Conservation (phyloP, 2,888 invertebrate genomes). For the Drosophila rubida region DNA sequence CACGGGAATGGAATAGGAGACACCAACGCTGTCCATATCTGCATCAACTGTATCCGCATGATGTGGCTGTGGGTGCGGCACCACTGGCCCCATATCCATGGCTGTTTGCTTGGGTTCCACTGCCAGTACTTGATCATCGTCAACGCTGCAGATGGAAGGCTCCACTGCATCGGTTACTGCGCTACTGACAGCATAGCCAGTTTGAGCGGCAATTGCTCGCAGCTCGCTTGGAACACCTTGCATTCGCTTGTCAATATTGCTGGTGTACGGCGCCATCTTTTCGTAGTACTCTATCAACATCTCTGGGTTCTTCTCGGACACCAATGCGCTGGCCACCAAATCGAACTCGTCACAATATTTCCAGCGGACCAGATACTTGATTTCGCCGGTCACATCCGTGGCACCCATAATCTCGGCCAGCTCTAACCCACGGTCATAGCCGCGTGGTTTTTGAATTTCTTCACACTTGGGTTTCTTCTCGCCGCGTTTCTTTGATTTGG, state of each 20-base stretch:
- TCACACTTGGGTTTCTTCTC: constrained; percentile 86
- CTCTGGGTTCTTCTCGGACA: constrained; percentile 87
- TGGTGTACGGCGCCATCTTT: constrained; percentile 84
- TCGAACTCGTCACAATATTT: constrained; percentile 88
- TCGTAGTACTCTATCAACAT: constrained; percentile 89
- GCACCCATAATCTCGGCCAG: constrained; percentile 96
- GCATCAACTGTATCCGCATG: constrained; percentile 18
- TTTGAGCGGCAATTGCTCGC: constrained; percentile 59
- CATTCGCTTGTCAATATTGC: constrained; percentile 78
- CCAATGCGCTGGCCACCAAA: constrained; percentile 87
- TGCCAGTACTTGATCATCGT: constrained; percentile 24
- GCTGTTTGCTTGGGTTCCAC: constrained; percentile 32
- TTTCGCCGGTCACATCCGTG: constrained; percentile 94
- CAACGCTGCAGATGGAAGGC: constrained; percentile 35
- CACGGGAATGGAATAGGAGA: constrained; percentile 82
- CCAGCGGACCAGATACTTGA: constrained; percentile 97
- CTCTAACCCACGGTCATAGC: constrained; percentile 91
- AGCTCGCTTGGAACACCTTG: constrained; percentile 81
- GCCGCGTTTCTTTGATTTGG: constrained; percentile 85
- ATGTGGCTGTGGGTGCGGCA: constrained; percentile 12
- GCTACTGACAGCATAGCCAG: constrained; percentile 39
- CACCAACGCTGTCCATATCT: constrained; percentile 61
- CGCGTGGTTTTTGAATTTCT: constrained; percentile 88
- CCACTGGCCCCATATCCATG: constrained; percentile 33
- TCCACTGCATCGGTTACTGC: constrained; percentile 27